Conservation (phyloP, 2,113 vertebrate species). For the Macroglossus sobrinus region DNA sequence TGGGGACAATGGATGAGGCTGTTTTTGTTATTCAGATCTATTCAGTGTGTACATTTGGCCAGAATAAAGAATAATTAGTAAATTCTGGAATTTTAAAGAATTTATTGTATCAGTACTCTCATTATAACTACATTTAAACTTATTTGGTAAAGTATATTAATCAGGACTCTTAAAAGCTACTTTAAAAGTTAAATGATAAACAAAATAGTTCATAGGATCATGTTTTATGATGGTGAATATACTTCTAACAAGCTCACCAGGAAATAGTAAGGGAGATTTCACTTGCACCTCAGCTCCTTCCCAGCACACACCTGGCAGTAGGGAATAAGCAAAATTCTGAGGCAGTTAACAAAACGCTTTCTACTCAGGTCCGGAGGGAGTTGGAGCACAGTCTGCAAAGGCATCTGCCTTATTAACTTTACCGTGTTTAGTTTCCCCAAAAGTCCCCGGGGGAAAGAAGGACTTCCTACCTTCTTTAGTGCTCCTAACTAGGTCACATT, state of each 20-base stretch:
- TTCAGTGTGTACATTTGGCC: not conserved
- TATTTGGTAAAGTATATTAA: not conserved
- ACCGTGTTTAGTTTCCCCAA: conserved; percentile 25
- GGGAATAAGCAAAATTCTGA: not conserved
- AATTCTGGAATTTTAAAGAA: not conserved
- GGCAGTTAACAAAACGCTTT: not conserved
- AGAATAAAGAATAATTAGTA: not conserved
- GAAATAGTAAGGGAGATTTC: not conserved
- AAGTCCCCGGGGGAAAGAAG: conserved; percentile 60
- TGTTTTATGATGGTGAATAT: not conserved
- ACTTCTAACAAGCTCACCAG: not conserved
- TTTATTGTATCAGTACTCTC: not conserved
- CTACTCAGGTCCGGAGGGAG: not conserved
- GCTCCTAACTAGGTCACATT: not conserved
- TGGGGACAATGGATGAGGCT: not conserved
- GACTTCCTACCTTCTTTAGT: conserved; percentile 17
- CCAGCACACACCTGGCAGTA: not conserved
- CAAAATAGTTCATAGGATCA: not conserved
- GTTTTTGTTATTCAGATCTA: not conserved
- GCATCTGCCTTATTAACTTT: not conserved
- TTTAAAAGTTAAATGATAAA: conserved; percentile 3
- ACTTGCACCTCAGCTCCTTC: not conserved
- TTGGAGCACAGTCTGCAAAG: not conserved
- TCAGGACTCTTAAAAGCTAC: not conserved
- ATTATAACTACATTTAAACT: not conserved